Conservation (phyloP, 2,113 vertebrate species). For the Peromyscus polionotus region DNA sequence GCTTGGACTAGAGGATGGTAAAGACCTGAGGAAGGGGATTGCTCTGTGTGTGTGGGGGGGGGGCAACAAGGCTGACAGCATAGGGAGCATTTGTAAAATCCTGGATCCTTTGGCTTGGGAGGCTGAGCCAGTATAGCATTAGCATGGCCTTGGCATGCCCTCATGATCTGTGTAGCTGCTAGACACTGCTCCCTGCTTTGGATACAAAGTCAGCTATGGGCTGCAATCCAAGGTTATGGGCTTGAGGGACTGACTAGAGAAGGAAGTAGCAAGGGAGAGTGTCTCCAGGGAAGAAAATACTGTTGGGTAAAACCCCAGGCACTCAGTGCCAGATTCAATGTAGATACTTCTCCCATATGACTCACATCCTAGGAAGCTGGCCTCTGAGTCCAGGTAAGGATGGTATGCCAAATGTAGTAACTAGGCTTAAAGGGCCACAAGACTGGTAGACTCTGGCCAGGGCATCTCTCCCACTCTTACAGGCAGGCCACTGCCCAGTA, state of each 20-base stretch:
- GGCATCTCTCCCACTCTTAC: not conserved
- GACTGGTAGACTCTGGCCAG: not conserved
- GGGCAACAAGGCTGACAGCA: not conserved
- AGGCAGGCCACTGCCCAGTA: not conserved
- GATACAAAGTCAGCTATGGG: not conserved
- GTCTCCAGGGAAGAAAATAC: not conserved
- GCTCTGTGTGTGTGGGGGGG: fast-evolving
- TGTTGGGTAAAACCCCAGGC: not conserved
- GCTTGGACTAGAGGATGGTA: not conserved
- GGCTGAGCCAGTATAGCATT: not conserved
- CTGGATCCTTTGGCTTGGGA: not conserved
- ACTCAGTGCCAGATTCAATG: not conserved
- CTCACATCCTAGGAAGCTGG: not conserved
- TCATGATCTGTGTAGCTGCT: not conserved
- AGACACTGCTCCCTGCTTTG: not conserved
- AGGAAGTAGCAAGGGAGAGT: not conserved
- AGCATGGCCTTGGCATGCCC: not conserved
- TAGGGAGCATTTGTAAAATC: not conserved
- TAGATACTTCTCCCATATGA: not conserved
- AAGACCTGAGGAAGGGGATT: not conserved
- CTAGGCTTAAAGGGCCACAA: not conserved
- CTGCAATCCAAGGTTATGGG: not conserved
- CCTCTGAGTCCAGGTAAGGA: not conserved
- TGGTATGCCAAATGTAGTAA: not conserved
- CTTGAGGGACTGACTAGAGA: not conserved